Percentiles rank a stretch among this genome's conserved stretches.
These are phyloP conservation scores for Parazoanthus swiftii DNA, from an alignment of 92 coral and sea anemone genomes.

Conservation along the genomic window DNA sequence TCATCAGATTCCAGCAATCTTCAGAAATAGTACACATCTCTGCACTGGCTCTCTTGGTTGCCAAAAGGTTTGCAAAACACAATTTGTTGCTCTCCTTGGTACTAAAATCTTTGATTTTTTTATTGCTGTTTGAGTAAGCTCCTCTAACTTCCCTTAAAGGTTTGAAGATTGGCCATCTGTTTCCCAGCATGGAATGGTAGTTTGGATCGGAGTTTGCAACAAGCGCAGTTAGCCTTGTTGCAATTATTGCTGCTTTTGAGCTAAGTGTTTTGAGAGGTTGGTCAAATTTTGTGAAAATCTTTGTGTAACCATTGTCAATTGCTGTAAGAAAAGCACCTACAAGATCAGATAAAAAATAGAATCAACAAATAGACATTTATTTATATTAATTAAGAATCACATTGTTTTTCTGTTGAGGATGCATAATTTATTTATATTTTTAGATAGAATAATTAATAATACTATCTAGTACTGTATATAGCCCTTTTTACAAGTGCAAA, in stretches of 20 bases:
- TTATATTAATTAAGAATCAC: no score
- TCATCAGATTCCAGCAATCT: slow-evolving; percentile 27
- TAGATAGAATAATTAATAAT: no score
- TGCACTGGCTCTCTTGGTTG: slow-evolving; percentile 22
- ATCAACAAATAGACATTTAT: neutral
- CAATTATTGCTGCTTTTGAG: slow-evolving; percentile 13
- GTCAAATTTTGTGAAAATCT: slow-evolving; percentile 4
- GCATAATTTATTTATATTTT: no score
- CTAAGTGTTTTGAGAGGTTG: slow-evolving; percentile 13
- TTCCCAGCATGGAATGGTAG: slow-evolving; percentile 15
- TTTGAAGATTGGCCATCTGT: slow-evolving; percentile 16
- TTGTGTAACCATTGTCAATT: slow-evolving; percentile 1
- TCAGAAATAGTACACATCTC: slow-evolving; percentile 27
- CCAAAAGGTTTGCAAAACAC: slow-evolving; percentile 34
- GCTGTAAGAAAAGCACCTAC: neutral
- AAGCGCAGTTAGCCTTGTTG: neutral
- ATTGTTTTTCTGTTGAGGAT: no score
- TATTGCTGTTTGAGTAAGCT: neutral
- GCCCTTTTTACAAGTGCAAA: no score
- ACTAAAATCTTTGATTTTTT: neutral
- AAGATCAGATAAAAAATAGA: neutral
- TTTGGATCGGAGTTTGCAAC: neutral
- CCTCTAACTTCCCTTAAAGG: neutral
- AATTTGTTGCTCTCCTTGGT: neutral
- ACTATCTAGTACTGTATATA: no score